Base-by-base conservation (phyloP, 2,888 invertebrate genomes). In the Temnothorax ravouxi region DNA sequence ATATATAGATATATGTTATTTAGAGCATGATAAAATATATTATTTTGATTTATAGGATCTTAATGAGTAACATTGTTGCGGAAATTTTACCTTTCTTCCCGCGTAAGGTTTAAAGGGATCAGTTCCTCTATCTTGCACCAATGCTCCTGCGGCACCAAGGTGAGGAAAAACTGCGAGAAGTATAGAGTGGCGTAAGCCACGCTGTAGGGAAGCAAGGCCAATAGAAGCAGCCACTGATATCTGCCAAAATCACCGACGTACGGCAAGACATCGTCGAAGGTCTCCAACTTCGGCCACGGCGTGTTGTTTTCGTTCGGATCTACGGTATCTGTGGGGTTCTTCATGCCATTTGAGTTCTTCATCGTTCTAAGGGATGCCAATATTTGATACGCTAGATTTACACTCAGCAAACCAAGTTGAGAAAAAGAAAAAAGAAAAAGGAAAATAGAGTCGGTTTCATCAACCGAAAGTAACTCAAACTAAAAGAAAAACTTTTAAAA, bases 81-180 rank as follows among this genome's bases (percentile, higher is more conserved):
- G 47, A 15, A 89, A 92, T 21, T 18, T 91, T 86, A 95, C 95
- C 95, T 94, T 86, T 95, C 93, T 61, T 93, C 91, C n/a, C 92
- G 86, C 0, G 95, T 93, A 5, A 95, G 88, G 64, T 93, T 93
- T 8, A 76, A 38, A 18, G 87, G 71, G n/a, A 91, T 75, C 25
- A 95, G 87, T 54, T 94, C 94, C 2, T 95, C 95, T 56, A 95
- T 92, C 52, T 91, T 90, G 89, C 96, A 96, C 95, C 95, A 95
- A 85, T 95, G 95, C 79, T 95, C 94, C 47, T 94, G 93, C 2
- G 95, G 96, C 64, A 94, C 94, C 47, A 95, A 89, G 0, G 95
- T 95, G 76, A 96, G 94, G 88, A 96, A 96, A 64, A 96, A 95
- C 89, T 96, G 96, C 25, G 95, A 94, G 90, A 96, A 96, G 85